These are phyloP conservation scores for Polydrusus tereticollis DNA, from an alignment of 2,888 invertebrate species.

Conservation along the genomic window DNA sequence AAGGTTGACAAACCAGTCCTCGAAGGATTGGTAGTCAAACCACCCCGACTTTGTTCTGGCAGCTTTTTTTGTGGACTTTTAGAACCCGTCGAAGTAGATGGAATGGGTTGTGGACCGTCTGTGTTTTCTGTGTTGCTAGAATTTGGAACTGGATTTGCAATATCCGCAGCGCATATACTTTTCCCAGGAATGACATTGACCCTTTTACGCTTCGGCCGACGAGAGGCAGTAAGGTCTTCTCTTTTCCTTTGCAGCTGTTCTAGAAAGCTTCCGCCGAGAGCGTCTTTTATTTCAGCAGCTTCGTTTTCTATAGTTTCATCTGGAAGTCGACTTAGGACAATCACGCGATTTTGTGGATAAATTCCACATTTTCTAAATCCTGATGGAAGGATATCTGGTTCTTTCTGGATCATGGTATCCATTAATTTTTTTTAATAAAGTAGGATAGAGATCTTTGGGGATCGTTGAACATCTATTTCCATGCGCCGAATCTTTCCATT, in stretches of 20 bases:
- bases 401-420: slow-evolving; percentile 29
- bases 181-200: slow-evolving; percentile 38
- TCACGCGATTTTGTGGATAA: slow-evolving; percentile 24
- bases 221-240: slow-evolving; percentile 31
- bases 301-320: slow-evolving; percentile 29
- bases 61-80: too few species aligned
- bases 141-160: slow-evolving; percentile 19
- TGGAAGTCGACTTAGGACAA: slow-evolving; percentile 32
- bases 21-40: slow-evolving; percentile 41
- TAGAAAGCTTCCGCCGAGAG: slow-evolving; percentile 24
- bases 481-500: slow-evolving; percentile 21
- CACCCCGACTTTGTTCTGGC: slow-evolving; percentile 43
- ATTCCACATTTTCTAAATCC: slow-evolving; percentile 40
- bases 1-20: slow-evolving; percentile 51
- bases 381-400: slow-evolving; percentile 18
- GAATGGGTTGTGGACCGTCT: slow-evolving; percentile 33
- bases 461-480: slow-evolving; percentile 19
- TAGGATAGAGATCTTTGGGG: slow-evolving; percentile 35
- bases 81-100: slow-evolving; percentile 2
- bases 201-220: slow-evolving; percentile 39
- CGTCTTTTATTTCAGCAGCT: slow-evolving; percentile 7
- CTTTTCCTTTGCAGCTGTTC: slow-evolving; percentile 16
- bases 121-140: slow-evolving; percentile 10
- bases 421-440: slow-evolving; percentile 36
- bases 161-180: slow-evolving; percentile 23